Conservation (phyloP, 2,113 vertebrate genomes). For the Syngnathus typhle region DNA sequence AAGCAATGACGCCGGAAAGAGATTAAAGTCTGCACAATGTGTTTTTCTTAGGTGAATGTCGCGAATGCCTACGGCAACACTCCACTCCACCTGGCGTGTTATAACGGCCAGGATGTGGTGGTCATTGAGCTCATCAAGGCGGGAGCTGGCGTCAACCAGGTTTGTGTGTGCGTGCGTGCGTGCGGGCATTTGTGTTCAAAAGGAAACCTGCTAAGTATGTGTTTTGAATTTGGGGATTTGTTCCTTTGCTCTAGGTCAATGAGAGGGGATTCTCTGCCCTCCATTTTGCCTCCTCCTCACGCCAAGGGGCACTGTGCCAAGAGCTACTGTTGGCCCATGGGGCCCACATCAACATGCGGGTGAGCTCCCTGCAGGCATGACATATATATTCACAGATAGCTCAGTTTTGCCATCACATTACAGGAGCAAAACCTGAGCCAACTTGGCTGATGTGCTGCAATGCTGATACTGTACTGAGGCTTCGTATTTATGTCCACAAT, state of each 20-base stretch:
- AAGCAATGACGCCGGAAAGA: background rate
- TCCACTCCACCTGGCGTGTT: slow-evolving; percentile 92
- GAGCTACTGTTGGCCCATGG: slow-evolving; percentile 88
- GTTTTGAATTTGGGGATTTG: slow-evolving; percentile 12
- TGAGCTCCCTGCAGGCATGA: slow-evolving; percentile 39
- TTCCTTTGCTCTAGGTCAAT: slow-evolving; percentile 68
- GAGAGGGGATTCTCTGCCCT: slow-evolving; percentile 91
- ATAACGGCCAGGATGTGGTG: slow-evolving; percentile 95
- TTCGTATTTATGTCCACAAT: background rate
- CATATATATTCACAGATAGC: background rate
- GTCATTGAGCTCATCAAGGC: slow-evolving; percentile 91
- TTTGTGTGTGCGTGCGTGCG: slow-evolving; percentile 2
- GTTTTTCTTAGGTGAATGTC: slow-evolving; percentile 81
- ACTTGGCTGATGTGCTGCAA: background rate
- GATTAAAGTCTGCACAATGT: background rate
- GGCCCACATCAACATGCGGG: slow-evolving; percentile 91
- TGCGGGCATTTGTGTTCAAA: background rate
- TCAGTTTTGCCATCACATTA: slow-evolving; percentile 9
- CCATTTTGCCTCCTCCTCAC: slow-evolving; percentile 93
- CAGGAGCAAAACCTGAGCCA: background rate
- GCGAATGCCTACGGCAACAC: slow-evolving; percentile 91
- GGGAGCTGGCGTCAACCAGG: slow-evolving; percentile 90
- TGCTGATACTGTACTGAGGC: background rate
- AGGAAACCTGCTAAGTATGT: background rate
- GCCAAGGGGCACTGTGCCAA: slow-evolving; percentile 91